phyloP scores from a whole-genome alignment of 2,113 vertebrate genomes.

The Pomatorhinus ruficollis region DNA sequence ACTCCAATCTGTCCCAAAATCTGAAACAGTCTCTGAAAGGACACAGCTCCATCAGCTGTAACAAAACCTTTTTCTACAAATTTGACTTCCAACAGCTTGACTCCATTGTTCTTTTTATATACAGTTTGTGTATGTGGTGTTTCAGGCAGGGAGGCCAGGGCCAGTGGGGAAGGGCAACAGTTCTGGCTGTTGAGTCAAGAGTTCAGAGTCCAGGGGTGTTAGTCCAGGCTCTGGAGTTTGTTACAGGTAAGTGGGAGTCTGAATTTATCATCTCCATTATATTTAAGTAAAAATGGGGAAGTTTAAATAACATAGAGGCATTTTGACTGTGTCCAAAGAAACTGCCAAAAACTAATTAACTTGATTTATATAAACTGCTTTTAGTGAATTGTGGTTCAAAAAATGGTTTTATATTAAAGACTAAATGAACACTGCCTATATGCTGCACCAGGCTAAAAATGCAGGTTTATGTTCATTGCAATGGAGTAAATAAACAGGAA shows the following conservation, averaged over 20 bases:
- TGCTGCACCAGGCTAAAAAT: slow-evolving; percentile 17
- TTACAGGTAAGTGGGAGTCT: not conserved
- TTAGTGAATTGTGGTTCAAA: not conserved
- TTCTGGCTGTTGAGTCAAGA: not conserved
- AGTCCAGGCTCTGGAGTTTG: not conserved
- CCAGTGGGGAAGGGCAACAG: not conserved
- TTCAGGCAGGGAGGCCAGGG: slow-evolving; percentile 13
- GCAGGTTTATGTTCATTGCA: not conserved
- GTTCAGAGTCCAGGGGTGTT: not conserved
- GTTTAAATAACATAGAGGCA: not conserved
- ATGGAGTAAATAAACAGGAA: not conserved
- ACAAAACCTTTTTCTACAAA: slow-evolving; percentile 7
- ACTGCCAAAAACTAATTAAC: slow-evolving; percentile 42
- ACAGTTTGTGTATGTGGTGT: not conserved
- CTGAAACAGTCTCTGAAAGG: not conserved
- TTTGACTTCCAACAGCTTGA: slow-evolving; percentile 47
- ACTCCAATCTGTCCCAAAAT: not conserved
- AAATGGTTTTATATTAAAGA: slow-evolving; percentile 26
- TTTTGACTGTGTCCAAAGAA: slow-evolving; percentile 31
- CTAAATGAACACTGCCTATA: slow-evolving; percentile 32
- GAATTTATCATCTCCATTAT: not conserved
- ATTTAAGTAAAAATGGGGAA: not conserved
- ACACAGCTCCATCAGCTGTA: not conserved
- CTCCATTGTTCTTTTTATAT: not conserved
- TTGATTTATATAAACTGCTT: slow-evolving; percentile 23